Base-by-base conservation (phyloP, 2,113 vertebrate species). In the Pelusios castaneus region DNA sequence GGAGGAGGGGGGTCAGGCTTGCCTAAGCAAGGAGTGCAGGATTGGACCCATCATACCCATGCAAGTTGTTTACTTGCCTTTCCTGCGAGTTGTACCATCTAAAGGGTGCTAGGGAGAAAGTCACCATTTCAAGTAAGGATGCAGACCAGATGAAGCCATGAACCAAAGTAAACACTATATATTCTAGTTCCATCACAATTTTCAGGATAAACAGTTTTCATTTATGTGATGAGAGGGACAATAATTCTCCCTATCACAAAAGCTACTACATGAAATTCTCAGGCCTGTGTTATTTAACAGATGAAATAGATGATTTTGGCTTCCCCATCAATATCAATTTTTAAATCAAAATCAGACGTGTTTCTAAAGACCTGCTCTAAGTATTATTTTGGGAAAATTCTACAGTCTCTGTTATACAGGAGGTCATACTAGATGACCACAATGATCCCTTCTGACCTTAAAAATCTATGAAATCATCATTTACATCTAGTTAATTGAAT, bases 41-140 rank as follows among this genome's bases (percentile, higher is more conserved):
- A 54, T 11, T 1, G 3, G 22, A 83, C 21, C 6, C 3, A 17
- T 51, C 43, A 1, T 25, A 8, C 1, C 2, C 0, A 3, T 89
- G 21, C 0, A 3, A 85, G 13, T 12, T 16, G 2, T 11, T 90
- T 80, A 12, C 7, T 67, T 86, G 16, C 4, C 22, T 1, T 78
- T 83, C 1, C 6, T 51, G 0, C 21, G 5, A 0, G 0, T 25
- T 29, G 1, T 41, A 11, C 24, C 19, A 5, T 0, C 0, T 14
- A 82, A 95, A 88, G 19, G 55, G 38, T 84, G 11, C 17, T 22
- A 29, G 13, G 41, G 60, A 80, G 24, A 84, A 60, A 82, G 52
- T 2, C 2, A 82, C 73, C 84, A 75, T 67, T 60, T 3, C 1
- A 10, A 5, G 47, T 31, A 60, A 29, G 45, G 78, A 3, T 21